These are phyloP conservation scores for Drosophila bifasciata DNA, from an alignment of 1,140 invertebrate genomes.

Conservation along the genomic window DNA sequence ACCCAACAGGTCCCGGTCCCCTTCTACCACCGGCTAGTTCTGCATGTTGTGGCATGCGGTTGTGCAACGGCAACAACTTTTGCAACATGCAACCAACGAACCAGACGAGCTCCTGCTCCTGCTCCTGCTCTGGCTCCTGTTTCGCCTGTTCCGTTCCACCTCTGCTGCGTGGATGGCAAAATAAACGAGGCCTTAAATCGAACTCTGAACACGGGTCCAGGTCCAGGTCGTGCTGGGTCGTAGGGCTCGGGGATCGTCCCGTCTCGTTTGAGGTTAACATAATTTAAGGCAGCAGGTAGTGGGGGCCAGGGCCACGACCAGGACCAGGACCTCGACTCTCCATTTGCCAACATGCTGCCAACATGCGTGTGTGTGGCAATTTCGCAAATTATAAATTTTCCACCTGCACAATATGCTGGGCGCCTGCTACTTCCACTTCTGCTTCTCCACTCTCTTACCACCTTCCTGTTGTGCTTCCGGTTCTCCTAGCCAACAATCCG, in stretches of 20 bases:
- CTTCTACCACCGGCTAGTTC: constrained; percentile 28
- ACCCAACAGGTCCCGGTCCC: not conserved
- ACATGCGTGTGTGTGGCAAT: constrained; percentile 64
- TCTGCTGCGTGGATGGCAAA: constrained; percentile 55
- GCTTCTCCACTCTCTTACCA: not conserved
- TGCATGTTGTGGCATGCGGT: constrained; percentile 80
- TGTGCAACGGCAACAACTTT: constrained; percentile 78
- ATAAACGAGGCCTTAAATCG: constrained; percentile 83
- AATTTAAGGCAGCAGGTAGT: constrained; percentile 64
- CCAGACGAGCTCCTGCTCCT: constrained; percentile 46
- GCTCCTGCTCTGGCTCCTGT: constrained; percentile 7
- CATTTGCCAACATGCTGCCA: constrained; percentile 79
- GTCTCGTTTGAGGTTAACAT: constrained; percentile 83
- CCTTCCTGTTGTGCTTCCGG: constrained; percentile 67
- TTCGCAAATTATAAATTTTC: constrained; percentile 81
- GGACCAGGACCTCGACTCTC: constrained; percentile 48
- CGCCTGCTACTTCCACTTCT: constrained; percentile 12
- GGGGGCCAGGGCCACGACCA: constrained; percentile 12
- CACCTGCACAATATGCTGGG: constrained; percentile 72
- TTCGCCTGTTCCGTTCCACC: constrained; percentile 5
- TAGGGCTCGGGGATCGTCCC: constrained; percentile 33
- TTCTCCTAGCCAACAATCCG: constrained; percentile 53
- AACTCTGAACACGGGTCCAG: constrained; percentile 66
- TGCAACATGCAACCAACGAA: constrained; percentile 73
- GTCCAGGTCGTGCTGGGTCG: constrained; percentile 27